Percentiles rank a stretch among this genome's conserved stretches.
Evolutionary conservation across 2,113 vertebrate species (phyloP).

Genomic region (Diglossa brunneiventris): DNA sequence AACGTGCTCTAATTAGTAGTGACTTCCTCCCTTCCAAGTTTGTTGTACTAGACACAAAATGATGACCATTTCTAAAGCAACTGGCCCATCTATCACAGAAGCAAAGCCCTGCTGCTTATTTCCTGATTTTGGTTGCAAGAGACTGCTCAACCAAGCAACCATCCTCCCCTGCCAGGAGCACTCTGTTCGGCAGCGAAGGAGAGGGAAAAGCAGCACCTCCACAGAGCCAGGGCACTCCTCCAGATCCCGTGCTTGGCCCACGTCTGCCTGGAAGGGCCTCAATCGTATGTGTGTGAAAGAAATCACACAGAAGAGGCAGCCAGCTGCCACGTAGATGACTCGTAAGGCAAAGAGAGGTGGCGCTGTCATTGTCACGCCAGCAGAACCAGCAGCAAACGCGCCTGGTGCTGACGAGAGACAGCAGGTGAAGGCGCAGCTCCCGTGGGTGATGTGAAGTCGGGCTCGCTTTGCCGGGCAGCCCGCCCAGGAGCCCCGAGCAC

Average conservation of each 20-base stretch:
- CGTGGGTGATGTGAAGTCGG: neutral
- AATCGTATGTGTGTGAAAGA: neutral
- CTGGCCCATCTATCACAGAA: neutral
- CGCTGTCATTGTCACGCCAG: constrained; percentile 37
- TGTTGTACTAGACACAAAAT: neutral
- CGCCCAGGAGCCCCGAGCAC: neutral
- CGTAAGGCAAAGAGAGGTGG: constrained; percentile 13
- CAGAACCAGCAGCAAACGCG: neutral
- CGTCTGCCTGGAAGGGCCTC: neutral
- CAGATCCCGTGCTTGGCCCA: neutral
- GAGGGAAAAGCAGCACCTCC: neutral
- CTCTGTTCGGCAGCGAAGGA: rapidly evolving
- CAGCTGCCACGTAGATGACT: constrained; percentile 55
- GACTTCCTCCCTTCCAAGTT: neutral
- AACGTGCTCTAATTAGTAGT: neutral
- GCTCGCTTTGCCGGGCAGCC: neutral
- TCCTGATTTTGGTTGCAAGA: neutral
- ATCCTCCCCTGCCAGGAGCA: neutral
- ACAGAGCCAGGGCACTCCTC: neutral
- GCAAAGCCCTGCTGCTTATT: neutral
- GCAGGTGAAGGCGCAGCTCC: constrained; percentile 28
- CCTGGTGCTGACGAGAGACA: neutral
- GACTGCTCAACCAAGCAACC: neutral
- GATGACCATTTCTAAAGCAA: neutral
- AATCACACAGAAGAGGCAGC: neutral